Evolutionary conservation across 2,888 invertebrate genomes (phyloP), one percentile per base, ranked within the genome.

Genomic region (Pomacea canaliculata): DNA sequence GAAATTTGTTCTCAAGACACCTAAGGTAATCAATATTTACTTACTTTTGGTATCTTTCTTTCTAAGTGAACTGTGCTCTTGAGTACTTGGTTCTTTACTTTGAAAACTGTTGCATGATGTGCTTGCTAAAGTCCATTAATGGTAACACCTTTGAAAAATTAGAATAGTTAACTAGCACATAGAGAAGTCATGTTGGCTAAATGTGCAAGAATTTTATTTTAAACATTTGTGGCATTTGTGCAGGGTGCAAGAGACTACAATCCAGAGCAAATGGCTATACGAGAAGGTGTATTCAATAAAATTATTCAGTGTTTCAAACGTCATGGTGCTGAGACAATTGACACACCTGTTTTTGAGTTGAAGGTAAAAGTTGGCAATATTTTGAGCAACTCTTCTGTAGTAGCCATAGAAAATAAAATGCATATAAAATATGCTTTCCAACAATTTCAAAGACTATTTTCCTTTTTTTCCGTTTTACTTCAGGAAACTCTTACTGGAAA

Each of bases 401-500:
- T 12, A 60, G 16, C 2, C 60, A 18, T 19, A n/a, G 2, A 60
- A 37, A 56, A 7, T 4, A 16, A 13, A 13, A 56, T 56, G 51
- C 16, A 56, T 7, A 56, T 56, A 13, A 56, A 56, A 56, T 10
- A 56, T 56, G 2, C 0, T 56, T 56, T 56, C 4, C 4, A 63
- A 60, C 18, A 60, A 5, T 60, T 60, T 19, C 60, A 63, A 63
- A 63, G 16, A n/a, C 23, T 63, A 12, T n/a, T 19, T 19, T 60
- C 18, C 60, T n/a, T 60, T 60, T 60, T 60, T 60, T 60, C 7
- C n/a, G 16, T 18, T 76, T 18, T 71, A 13, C 83, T 89, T 48
- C 90, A 97, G 96, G 98, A 99, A 91, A 97, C 98, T 7, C 92
- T 99, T 72, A 98, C 97, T 37, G 99, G 98, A 70, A 99, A 99